Conservation (phyloP, 1,140 invertebrate species). For the Pissodes strobi region DNA sequence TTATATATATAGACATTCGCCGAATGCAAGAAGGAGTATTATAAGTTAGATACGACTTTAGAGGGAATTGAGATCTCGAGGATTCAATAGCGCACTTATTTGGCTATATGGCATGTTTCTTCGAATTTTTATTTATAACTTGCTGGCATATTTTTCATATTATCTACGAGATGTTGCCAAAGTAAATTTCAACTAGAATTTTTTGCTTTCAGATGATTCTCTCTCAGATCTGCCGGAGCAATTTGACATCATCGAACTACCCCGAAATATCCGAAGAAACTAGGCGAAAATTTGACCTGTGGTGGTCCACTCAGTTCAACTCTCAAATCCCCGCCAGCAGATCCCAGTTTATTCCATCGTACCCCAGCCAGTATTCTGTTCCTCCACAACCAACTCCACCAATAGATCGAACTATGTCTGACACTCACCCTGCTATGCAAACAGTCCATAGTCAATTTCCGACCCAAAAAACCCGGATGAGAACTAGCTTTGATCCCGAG, state of each 20-base stretch:
- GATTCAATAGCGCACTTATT: too few species aligned
- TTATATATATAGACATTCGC: neutral
- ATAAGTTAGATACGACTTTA: too few species aligned
- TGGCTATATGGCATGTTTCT: too few species aligned
- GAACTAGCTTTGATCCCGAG: conserved; percentile 93
- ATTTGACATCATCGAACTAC: conserved; percentile 60
- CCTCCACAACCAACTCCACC: conserved; percentile 56
- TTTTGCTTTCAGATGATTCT: conserved; percentile 69
- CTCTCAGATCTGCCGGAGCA: conserved; percentile 72
- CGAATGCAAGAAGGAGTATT: too few species aligned
- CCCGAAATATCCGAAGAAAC: conserved; percentile 76
- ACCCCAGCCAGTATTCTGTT: conserved; percentile 54
- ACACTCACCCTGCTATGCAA: conserved; percentile 71
- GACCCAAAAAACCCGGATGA: conserved; percentile 87
- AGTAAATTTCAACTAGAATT: neutral
- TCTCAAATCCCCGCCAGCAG: conserved; percentile 56
- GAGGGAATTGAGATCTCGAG: too few species aligned
- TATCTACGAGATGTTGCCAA: too few species aligned
- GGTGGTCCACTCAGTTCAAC: conserved; percentile 65
- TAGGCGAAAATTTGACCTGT: conserved; percentile 76
- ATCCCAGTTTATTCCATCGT: conserved; percentile 52
- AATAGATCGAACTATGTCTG: conserved; percentile 57
- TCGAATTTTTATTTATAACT: too few species aligned
- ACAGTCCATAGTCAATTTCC: conserved; percentile 74
- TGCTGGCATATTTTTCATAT: too few species aligned